These are phyloP conservation scores for Anas platyrhynchos DNA, from an alignment of 2,113 vertebrate genomes.

Conservation along the genomic window DNA sequence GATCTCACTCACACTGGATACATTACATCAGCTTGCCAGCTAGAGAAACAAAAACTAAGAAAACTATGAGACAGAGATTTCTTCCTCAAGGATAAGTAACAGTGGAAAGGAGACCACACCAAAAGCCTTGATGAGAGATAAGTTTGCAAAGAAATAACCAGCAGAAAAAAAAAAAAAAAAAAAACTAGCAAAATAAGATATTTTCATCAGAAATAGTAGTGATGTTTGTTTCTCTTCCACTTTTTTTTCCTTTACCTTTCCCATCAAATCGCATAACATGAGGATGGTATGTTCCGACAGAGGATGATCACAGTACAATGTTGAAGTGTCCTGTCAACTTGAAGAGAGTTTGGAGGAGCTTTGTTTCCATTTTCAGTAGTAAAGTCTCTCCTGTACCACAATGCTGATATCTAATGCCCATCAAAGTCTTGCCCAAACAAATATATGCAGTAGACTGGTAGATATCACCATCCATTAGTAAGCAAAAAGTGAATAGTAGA, in stretches of 20 bases:
- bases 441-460: background rate
- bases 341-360: background rate
- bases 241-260: background rate
- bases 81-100: background rate
- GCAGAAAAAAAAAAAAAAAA: background rate
- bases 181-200: background rate
- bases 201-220: background rate
- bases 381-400: background rate
- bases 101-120: background rate
- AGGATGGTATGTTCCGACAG: background rate
- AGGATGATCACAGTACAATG: background rate
- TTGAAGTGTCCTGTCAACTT: background rate
- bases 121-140: background rate
- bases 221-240: background rate
- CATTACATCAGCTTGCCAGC: background rate
- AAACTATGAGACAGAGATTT: background rate
- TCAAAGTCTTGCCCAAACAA: background rate
- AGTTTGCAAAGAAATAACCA: background rate
- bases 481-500: fast-evolving
- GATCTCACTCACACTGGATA: background rate
- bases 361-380: background rate
- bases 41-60: background rate
- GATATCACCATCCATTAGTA: background rate
- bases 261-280: background rate
- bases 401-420: background rate